phyloP scores from a whole-genome alignment of 2,113 vertebrate species.

The Tympanuchus pallidicinctus region DNA sequence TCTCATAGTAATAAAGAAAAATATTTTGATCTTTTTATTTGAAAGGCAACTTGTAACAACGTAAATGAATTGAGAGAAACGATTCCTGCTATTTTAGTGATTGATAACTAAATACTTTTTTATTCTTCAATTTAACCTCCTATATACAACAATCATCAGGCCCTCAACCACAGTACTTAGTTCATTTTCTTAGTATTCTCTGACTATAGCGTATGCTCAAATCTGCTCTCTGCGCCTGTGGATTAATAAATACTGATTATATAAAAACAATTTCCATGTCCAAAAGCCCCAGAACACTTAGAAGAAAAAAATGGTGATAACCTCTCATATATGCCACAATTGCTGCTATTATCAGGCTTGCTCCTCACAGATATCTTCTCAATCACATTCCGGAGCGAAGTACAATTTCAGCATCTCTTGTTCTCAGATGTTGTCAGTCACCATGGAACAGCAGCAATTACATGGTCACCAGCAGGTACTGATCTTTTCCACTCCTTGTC shows the following conservation, averaged over 20 bases:
- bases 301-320: background rate
- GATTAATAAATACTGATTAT: background rate
- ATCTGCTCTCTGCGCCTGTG: background rate
- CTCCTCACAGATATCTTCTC: background rate
- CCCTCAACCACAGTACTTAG: background rate
- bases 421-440: background rate
- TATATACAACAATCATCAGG: background rate
- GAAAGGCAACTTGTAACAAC: background rate
- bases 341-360: background rate
- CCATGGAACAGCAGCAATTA: background rate
- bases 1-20: background rate
- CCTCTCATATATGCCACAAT: background rate
- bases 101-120: background rate
- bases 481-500: background rate
- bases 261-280: background rate
- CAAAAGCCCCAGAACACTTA: background rate
- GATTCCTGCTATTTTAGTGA: background rate
- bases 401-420: background rate
- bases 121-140: background rate
- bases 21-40: background rate
- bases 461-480: background rate
- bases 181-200: background rate
- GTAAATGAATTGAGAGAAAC: background rate
- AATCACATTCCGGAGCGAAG: background rate
- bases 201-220: accelerated